These are phyloP conservation scores for Diabrotica virgifera DNA, from an alignment of 1,140 invertebrate genomes.

Conservation along the genomic window DNA sequence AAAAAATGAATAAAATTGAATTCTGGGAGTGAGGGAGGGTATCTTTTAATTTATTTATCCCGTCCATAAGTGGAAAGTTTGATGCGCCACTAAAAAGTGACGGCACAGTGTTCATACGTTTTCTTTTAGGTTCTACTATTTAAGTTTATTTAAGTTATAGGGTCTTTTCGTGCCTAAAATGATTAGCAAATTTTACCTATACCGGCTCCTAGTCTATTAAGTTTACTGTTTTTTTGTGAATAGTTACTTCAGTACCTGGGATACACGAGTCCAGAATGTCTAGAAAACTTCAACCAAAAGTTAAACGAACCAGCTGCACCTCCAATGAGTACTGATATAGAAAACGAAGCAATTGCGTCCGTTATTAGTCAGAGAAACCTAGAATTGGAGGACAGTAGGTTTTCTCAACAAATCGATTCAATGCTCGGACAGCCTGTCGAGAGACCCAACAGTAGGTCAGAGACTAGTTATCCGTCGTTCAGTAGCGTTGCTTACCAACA, in stretches of 20 bases:
- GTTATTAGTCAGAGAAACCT: conserved; percentile 76
- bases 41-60: no score
- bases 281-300: conserved; percentile 64
- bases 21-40: no score
- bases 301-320: conserved; percentile 70
- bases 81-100: no score
- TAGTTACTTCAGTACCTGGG: conserved; percentile 88
- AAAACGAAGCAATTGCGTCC: conserved; percentile 81
- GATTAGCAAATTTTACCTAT: no score
- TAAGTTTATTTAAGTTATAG: no score
- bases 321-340: conserved; percentile 64
- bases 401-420: conserved; percentile 34
- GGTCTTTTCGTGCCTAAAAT: no score
- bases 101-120: no score
- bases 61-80: no score
- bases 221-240: no score
- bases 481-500: conserved; percentile 8
- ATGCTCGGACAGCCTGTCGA: conserved; percentile 39
- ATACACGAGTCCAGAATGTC: conserved; percentile 87
- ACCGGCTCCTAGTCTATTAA: no score
- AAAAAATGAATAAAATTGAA: no score
- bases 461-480: neutral
- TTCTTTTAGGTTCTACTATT: no score
- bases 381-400: conserved; percentile 60
- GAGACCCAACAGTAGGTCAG: conserved; percentile 33